Evolutionary conservation across 2,888 invertebrate species (phyloP).

Genomic region (Apantesis nais): DNA sequence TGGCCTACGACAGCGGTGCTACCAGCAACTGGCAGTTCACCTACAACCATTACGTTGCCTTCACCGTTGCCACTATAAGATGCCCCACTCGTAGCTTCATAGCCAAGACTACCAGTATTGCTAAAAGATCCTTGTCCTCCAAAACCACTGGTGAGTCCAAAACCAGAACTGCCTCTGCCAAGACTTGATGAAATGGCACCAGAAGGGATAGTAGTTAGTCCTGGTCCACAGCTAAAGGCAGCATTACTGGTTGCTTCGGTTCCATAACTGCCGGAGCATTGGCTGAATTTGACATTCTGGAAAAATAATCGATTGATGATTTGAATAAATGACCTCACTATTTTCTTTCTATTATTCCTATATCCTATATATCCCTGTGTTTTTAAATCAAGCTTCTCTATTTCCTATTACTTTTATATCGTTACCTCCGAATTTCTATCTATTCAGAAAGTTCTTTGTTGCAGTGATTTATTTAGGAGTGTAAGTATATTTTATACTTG

Average conservation of each 20-base stretch:
- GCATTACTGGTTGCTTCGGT: not conserved
- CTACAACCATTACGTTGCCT: constrained; percentile 51
- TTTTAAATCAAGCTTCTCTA: too few species aligned
- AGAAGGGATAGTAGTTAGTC: not conserved
- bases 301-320: not conserved
- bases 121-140: not conserved
- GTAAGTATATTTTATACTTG: too few species aligned
- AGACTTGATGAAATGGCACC: not conserved
- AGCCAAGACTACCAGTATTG: not conserved
- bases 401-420: too few species aligned
- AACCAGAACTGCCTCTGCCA: not conserved
- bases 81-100: constrained; percentile 2
- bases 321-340: too few species aligned
- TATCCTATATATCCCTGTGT: too few species aligned
- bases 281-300: constrained; percentile 9
- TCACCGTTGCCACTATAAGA: constrained; percentile 47
- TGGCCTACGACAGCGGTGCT: constrained; percentile 50
- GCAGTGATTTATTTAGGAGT: too few species aligned
- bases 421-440: too few species aligned
- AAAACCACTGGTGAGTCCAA: not conserved
- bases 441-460: too few species aligned
- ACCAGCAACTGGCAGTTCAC: constrained; percentile 53
- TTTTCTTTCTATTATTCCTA: too few species aligned
- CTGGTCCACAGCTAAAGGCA: not conserved
- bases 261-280: constrained; percentile 5